These are phyloP conservation scores for Epinotia bilunana DNA, from an alignment of 2,888 invertebrate genomes.

Conservation along the genomic window DNA sequence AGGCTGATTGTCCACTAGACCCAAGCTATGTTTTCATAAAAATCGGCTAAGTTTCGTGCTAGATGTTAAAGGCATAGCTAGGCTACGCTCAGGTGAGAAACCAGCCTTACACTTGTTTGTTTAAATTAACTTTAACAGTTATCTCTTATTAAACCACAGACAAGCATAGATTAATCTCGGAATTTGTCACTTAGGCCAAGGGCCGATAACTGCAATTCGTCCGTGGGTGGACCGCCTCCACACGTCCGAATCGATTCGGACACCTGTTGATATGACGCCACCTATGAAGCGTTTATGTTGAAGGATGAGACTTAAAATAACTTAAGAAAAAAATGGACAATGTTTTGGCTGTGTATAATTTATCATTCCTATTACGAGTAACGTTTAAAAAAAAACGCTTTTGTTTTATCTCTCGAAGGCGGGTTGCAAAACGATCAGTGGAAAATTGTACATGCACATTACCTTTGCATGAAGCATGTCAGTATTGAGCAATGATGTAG, in stretches of 20 bases:
- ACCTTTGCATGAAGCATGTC: no score
- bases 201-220: slow-evolving; percentile 28
- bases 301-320: slow-evolving; percentile 29
- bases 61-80: not conserved
- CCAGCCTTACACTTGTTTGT: not conserved
- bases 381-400: not conserved
- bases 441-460: no score
- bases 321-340: not conserved
- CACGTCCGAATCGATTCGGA: slow-evolving; percentile 47
- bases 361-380: not conserved
- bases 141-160: slow-evolving; percentile 16
- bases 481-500: no score
- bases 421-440: no score
- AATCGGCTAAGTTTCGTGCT: not conserved
- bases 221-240: slow-evolving; percentile 52
- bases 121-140: not conserved
- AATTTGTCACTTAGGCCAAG: slow-evolving; percentile 39
- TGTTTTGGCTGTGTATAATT: not conserved
- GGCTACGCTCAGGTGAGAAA: not conserved
- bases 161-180: slow-evolving; percentile 18
- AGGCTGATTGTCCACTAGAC: not conserved
- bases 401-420: no score
- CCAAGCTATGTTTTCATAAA: not conserved
- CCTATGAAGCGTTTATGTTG: slow-evolving; percentile 15
- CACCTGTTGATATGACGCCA: slow-evolving; percentile 54